These are phyloP conservation scores for Channa argus DNA, from an alignment of 2,113 vertebrate genomes.

Conservation along the genomic window DNA sequence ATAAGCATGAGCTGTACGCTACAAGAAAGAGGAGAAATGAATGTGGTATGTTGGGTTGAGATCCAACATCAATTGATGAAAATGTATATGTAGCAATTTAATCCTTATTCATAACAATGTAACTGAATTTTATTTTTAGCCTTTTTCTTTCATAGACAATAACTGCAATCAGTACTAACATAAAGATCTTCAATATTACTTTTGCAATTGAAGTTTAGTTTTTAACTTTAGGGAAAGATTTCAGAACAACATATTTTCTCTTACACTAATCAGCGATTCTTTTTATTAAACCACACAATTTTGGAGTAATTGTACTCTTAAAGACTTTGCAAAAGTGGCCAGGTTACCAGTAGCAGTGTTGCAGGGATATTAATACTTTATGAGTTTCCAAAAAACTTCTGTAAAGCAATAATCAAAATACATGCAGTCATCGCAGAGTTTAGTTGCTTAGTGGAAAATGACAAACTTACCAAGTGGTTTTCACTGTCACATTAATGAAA, in stretches of 20 bases:
- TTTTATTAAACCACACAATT: constrained; percentile 6
- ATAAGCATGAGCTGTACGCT: constrained; percentile 63
- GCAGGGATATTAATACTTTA: constrained; percentile 65
- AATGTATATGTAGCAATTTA: constrained; percentile 65
- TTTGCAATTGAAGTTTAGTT: background rate
- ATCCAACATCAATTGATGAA: constrained; percentile 12
- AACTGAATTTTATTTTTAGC: constrained; percentile 16
- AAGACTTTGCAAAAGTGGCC: constrained; percentile 30
- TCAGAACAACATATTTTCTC: constrained; percentile 1
- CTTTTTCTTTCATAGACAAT: constrained; percentile 3
- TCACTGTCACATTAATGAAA: background rate
- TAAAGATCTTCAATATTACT: background rate
- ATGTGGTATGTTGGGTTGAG: background rate
- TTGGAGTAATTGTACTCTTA: constrained; percentile 30
- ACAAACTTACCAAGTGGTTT: background rate
- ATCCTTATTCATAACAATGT: constrained; percentile 23
- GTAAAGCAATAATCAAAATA: constrained; percentile 78
- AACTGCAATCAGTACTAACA: constrained; percentile 5
- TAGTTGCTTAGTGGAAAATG: constrained; percentile 9
- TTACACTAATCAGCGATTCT: background rate
- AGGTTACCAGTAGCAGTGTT: constrained; percentile 64
- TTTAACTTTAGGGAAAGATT: constrained; percentile 19
- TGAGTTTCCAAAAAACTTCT: constrained; percentile 60
- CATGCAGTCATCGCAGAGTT: constrained; percentile 35
- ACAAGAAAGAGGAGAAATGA: constrained; percentile 21